phyloP scores from a whole-genome alignment of 2,888 invertebrate genomes.

The Dryocosmus kuriphilus region DNA sequence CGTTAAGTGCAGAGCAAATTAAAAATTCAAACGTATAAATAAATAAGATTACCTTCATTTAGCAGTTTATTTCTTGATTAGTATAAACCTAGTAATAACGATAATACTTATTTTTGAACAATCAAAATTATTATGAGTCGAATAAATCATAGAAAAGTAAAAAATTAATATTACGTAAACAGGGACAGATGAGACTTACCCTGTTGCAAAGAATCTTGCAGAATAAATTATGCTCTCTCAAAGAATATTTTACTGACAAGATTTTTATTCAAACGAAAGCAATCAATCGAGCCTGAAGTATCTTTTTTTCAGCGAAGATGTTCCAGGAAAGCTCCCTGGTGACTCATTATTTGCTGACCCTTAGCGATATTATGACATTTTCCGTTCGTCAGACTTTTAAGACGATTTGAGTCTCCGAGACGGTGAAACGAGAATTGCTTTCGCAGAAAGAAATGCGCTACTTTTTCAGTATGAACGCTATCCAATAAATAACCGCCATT shows the following conservation, averaged over 20 bases:
- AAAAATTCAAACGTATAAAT: no score
- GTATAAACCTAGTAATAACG: no score
- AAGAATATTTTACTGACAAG: neutral
- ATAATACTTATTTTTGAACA: no score
- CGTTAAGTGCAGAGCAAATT: no score
- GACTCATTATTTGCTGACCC: conserved; percentile 25
- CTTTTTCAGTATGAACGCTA: conserved; percentile 20
- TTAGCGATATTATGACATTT: conserved; percentile 7
- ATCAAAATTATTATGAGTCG: no score
- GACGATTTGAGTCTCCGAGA: conserved; percentile 17
- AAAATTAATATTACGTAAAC: neutral
- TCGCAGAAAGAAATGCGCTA: conserved; percentile 15
- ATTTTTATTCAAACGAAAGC: conserved; percentile 23
- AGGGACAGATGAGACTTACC: neutral
- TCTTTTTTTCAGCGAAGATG: neutral
- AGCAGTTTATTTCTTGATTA: no score
- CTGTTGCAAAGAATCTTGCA: neutral
- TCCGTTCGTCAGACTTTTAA: conserved; percentile 14
- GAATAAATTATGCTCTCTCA: neutral
- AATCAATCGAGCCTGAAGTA: conserved; percentile 26
- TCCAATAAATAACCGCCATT: conserved; percentile 35
- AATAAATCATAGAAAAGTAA: neutral
- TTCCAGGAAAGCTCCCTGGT: neutral
- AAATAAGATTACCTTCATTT: no score
- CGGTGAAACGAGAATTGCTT: conserved; percentile 14